Percentiles rank a stretch among this genome's conserved stretches.
phyloP scores from a whole-genome alignment of 1,140 invertebrate genomes.

The Neodiprion lecontei region DNA sequence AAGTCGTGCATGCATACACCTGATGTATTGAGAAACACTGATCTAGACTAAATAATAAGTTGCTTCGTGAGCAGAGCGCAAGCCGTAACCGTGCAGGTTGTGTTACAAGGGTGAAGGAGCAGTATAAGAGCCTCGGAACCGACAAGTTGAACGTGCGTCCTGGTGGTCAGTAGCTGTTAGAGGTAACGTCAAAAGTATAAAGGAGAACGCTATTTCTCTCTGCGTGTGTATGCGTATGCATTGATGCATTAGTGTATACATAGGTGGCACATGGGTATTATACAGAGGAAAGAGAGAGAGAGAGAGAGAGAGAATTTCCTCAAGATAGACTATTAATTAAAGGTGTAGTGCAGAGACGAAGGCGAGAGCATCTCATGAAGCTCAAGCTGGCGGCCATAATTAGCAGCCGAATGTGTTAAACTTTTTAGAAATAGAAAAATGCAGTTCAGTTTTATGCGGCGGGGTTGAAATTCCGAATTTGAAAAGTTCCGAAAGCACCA shows the following conservation, averaged over 20 bases:
- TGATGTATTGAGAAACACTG: background rate
- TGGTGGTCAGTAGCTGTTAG: background rate
- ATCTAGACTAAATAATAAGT: conserved; percentile 6
- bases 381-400: too few species aligned
- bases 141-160: background rate
- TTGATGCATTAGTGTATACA: background rate
- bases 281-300: background rate
- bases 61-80: background rate
- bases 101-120: background rate
- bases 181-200: background rate
- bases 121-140: background rate
- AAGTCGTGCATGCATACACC: too few species aligned
- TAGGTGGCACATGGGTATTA: background rate
- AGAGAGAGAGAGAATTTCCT: background rate
- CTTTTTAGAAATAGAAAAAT: background rate
- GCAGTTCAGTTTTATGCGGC: too few species aligned
- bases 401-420: background rate
- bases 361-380: too few species aligned
- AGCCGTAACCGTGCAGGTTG: background rate
- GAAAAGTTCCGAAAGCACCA: too few species aligned
- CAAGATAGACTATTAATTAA: background rate
- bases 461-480: too few species aligned
- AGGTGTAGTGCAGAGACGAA: background rate
- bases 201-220: background rate
- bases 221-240: background rate